Evolutionary conservation across 2,113 vertebrate genomes (phyloP), one percentile per base, ranked within the genome.

Genomic region (Psilopsiagon aurifrons): DNA sequence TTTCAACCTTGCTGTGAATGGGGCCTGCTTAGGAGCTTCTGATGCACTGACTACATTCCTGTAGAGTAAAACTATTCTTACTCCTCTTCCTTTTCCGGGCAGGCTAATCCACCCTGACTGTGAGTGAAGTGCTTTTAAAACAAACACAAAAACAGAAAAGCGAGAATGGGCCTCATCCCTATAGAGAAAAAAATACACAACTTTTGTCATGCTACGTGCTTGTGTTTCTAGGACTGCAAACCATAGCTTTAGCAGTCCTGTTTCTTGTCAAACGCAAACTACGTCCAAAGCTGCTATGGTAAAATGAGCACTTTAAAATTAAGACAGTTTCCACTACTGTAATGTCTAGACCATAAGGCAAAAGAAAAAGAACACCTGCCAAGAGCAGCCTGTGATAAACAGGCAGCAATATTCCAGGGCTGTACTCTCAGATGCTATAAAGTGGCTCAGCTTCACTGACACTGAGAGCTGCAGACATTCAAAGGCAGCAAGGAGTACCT

Each of bases 321-420:
- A 93, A 44, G 44, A 80, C 78, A 59, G 49, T 93, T 91, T 94
- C 86, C 93, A 91, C 57, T 88, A 91, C 73, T 80, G 85, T 94
- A 88, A 97, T 86, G 97, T 89, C 91, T 95, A 95, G 89, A 94
- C 92, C 76, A 85, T 71, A 33, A 92, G 46, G 83, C 88, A 95
- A 82, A 87, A 86, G 77, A 57, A 83, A 62, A 62, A 10, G 14
- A 28, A 55, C 18, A 27, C 57, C 90, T 93, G 91, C 90, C 95
- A 96, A 96, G 68, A 95, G 60, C 69, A 73, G 90, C 23, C 75
- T 82, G 51, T 43, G 73, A 86, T 29, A 81, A 87, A 81, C 66
- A 91, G 49, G 80, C 49, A 71, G 35, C 74, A 86, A 43, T 74
- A 94, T 10, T 49, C 31, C 73, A 82, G 28, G 68, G 55, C 66